Percentiles rank a stretch among this genome's conserved stretches.
Conservation (phyloP, 2,888 invertebrate genomes). For the Caenorhabditis uteleia region DNA sequence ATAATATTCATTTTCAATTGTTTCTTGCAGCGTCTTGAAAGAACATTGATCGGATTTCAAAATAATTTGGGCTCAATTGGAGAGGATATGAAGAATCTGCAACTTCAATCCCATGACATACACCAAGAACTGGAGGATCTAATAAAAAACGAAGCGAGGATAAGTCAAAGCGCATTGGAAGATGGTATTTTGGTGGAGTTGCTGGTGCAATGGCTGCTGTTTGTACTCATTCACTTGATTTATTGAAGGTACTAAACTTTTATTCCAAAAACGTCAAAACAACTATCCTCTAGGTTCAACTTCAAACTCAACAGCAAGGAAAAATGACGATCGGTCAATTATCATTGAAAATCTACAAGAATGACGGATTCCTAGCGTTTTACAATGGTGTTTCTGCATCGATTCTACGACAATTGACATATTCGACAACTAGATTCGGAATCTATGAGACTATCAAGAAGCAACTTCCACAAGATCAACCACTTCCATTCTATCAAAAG, state of each 20-base stretch:
- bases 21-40: constrained; percentile 77
- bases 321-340: constrained; percentile 80
- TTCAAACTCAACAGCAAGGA: constrained; percentile 89
- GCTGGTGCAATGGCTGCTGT: constrained; percentile 93
- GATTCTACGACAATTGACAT: constrained; percentile 84
- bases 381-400: constrained; percentile 82
- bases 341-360: constrained; percentile 80
- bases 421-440: constrained; percentile 87
- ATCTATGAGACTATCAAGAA: constrained; percentile 77
- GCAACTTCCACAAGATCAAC: constrained; percentile 65
- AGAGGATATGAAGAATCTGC: constrained; percentile 88
- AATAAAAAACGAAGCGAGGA: too few species aligned
- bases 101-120: constrained; percentile 43
- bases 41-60: constrained; percentile 75
- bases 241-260: constrained; percentile 77
- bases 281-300: constrained; percentile 76
- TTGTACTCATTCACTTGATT: constrained; percentile 93
- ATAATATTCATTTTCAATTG: constrained; percentile 1
- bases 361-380: constrained; percentile 46
- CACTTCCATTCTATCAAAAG: constrained; percentile 78
- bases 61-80: constrained; percentile 94
- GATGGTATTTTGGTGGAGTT: constrained; percentile 97
- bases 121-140: too few species aligned
- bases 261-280: too few species aligned
- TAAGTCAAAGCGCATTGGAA: constrained; percentile 62